Evolutionary conservation across 2,113 vertebrate genomes (phyloP).

Genomic region (Suncus etruscus): DNA sequence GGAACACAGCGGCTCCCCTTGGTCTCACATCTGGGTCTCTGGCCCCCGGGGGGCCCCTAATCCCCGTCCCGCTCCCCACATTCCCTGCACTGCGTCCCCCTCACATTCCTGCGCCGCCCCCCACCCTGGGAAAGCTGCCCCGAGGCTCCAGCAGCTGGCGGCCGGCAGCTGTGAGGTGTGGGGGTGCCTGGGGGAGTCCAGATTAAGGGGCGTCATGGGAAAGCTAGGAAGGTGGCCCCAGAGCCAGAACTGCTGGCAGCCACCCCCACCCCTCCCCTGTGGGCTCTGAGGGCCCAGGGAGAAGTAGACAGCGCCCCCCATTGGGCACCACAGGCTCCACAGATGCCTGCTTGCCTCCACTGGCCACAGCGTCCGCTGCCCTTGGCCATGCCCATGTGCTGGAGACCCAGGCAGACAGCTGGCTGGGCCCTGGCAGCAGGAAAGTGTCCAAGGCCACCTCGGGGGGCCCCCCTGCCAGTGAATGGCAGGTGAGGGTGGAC

Average conservation of each 20-base stretch:
- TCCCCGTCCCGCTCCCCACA: no score
- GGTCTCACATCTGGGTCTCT: background rate
- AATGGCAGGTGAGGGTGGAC: no score
- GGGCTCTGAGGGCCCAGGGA: background rate
- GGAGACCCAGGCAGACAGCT: no score
- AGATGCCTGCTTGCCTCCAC: no score
- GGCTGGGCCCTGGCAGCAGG: no score
- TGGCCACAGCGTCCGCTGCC: no score
- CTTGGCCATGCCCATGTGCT: no score
- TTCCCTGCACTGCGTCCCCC: constrained; percentile 65
- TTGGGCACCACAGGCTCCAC: no score
- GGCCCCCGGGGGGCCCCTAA: no score
- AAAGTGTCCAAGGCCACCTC: no score
- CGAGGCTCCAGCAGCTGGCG: constrained; percentile 62
- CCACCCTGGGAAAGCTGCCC: constrained; percentile 71
- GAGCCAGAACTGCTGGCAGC: background rate
- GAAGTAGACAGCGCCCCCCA: no score
- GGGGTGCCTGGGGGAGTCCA: constrained; percentile 65
- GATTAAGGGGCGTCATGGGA: constrained; percentile 76
- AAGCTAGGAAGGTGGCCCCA: constrained; percentile 38
- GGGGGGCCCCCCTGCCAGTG: no score
- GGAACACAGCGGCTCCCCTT: background rate
- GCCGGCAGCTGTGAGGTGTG: constrained; percentile 66
- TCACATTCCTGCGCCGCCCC: constrained; percentile 57
- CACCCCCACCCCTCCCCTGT: background rate